A percentile compares a stretch with the other conserved stretches of the same genome.
Conservation (phyloP, 2,797 vertebrate species). For the Hypotaenidia philippensis region DNA sequence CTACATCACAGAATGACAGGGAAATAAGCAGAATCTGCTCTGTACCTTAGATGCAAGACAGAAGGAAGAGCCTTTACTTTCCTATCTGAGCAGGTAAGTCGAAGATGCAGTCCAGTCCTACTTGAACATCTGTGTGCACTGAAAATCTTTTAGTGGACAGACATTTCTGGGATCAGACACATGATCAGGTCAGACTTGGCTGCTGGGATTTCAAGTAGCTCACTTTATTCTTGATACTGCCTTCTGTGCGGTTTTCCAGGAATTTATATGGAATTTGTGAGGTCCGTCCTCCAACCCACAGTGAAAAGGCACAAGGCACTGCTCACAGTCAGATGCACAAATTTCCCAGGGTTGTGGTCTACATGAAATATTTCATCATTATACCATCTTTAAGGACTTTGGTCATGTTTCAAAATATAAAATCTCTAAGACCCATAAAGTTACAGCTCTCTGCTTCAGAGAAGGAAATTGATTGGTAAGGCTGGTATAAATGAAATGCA, state of each 20-base stretch:
- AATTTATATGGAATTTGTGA: background rate
- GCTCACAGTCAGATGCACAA: background rate
- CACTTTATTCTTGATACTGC: background rate
- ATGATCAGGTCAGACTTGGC: background rate
- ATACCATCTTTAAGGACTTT: conserved; percentile 15
- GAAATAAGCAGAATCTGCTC: background rate
- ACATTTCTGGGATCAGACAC: background rate
- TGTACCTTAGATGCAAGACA: background rate
- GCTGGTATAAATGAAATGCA: conserved; percentile 33
- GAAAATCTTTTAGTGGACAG: background rate
- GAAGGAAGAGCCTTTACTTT: background rate
- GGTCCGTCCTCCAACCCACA: background rate
- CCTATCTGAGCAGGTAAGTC: background rate
- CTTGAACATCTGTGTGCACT: background rate
- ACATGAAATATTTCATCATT: conserved; percentile 16
- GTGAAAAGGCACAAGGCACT: background rate
- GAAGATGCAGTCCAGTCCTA: background rate
- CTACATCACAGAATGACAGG: background rate
- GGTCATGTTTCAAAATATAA: conserved; percentile 29
- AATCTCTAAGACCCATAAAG: conserved; percentile 31
- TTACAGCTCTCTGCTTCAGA: conserved; percentile 26
- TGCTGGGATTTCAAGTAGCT: background rate
- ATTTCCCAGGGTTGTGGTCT: background rate
- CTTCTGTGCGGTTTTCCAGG: background rate
- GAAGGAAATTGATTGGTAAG: background rate